A percentile compares a stretch with the other conserved stretches of the same genome.
Evolutionary conservation across 2,797 vertebrate species (phyloP).

Genomic region (Arctocebus calabarensis): DNA sequence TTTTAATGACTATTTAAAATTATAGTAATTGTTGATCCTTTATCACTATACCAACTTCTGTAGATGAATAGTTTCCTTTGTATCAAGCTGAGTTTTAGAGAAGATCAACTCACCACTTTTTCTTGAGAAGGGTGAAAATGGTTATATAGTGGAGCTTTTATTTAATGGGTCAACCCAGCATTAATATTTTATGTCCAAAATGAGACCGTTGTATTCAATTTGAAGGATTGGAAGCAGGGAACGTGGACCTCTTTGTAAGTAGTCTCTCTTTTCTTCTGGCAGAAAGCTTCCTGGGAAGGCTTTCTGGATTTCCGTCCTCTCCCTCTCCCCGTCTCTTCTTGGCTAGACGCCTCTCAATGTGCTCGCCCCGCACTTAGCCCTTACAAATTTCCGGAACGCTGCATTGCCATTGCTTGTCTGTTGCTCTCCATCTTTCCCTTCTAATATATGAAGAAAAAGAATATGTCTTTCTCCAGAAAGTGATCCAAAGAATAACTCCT

Average conservation of each 20-base stretch:
- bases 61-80: not conserved
- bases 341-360: not conserved
- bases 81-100: constrained; percentile 16
- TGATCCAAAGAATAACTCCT: not conserved
- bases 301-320: not conserved
- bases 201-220: constrained; percentile 11
- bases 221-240: not conserved
- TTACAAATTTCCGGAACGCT: not conserved
- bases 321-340: not conserved
- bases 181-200: not conserved
- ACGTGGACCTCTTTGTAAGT: not conserved
- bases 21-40: not conserved
- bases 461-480: not conserved
- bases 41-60: not conserved
- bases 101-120: not conserved
- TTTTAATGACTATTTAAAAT: not conserved
- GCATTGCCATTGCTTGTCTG: not conserved
- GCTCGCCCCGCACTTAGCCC: not conserved
- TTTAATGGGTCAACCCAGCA: not conserved
- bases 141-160: not conserved
- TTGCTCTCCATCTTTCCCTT: not conserved
- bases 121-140: constrained; percentile 2
- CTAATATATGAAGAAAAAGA: not conserved
- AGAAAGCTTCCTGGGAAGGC: not conserved
- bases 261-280: not conserved